Evolutionary conservation across 92 coral and sea anemone species (phyloP), one percentile per base, ranked within the genome.

Genomic region (Galaxea fascicularis): DNA sequence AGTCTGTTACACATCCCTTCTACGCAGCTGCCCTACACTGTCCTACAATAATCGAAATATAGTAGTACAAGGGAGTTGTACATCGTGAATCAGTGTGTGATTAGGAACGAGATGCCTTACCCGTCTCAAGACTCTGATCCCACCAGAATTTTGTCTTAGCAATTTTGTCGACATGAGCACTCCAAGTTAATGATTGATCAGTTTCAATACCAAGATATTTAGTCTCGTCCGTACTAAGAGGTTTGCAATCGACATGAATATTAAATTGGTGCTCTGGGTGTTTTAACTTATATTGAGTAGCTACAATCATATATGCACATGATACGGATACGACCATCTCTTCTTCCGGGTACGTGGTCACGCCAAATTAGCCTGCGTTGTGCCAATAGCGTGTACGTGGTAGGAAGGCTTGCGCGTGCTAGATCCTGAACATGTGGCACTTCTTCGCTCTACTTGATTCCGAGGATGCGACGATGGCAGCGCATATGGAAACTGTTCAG

Each of bases 381-480:
- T n/a, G n/a, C 59, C 59, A 53, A 13, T n/a, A 53, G 59, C 59
- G 59, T 53, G 59, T 13, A 8, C 59, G 18, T 53, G 16, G 51
- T 35, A 22, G 52, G 21, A 24, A 31, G 25, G 52, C 51, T 9
- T 15, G 54, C 54, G 25, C 54, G 26, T 0, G 21, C 29, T 0
- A 41, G 54, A 9, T 39, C 26, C 27, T 41, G 13, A 7, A 14
- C 1, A 16, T 70, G 5, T 18, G 54, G 30, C 26, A 70, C 45
- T 10, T 45, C 41, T 53, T 44, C 54, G 20, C 74, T 18, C 74
- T 54, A 70, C 27, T 49, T 70, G 74, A 70, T 70, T 24, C 54
- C 54, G 25, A 70, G 54, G 59, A 53, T 53, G 16, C 59, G 20
- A 4, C 59, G 59, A 16, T 13, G 59, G 59, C 62, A 56, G 24